Evolutionary conservation across 2,113 vertebrate species (phyloP).

Genomic region (Pelecanus crispus): DNA sequence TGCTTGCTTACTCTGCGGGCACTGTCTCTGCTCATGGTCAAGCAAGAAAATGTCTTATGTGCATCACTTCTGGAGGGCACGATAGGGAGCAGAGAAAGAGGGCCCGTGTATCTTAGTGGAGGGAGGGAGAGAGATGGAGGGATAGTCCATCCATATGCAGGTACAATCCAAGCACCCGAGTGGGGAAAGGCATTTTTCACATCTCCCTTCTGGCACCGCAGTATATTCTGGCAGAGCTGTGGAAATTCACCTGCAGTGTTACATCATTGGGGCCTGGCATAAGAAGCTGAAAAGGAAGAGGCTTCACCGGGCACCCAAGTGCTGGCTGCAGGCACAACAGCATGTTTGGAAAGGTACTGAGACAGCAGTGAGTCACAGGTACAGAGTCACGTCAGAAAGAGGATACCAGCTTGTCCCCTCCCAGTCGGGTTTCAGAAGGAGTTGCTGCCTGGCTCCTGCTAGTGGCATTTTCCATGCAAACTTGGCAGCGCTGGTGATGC

Average conservation of each 20-base stretch:
- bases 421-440: conserved; percentile 7
- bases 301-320: background rate
- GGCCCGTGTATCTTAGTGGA: background rate
- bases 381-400: conserved; percentile 10
- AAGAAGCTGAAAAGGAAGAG: conserved; percentile 9
- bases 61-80: background rate
- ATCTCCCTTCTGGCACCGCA: background rate
- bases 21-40: background rate
- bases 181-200: background rate
- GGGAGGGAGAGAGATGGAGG: background rate
- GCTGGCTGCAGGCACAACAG: background rate
- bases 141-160: background rate
- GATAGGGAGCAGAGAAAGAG: background rate
- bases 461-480: conserved; percentile 41
- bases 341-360: conserved; percentile 19
- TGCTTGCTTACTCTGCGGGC: background rate
- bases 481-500: background rate
- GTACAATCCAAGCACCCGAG: accelerated
- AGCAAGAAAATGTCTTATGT: background rate
- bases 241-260: conserved; percentile 48
- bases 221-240: background rate
- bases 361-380: conserved; percentile 33
- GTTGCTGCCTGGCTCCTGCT: background rate
- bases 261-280: conserved; percentile 27
- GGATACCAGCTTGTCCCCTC: conserved; percentile 22